Evolutionary conservation across 2,797 vertebrate genomes (phyloP), one percentile per base, ranked within the genome.

Genomic region (Chanos chanos): DNA sequence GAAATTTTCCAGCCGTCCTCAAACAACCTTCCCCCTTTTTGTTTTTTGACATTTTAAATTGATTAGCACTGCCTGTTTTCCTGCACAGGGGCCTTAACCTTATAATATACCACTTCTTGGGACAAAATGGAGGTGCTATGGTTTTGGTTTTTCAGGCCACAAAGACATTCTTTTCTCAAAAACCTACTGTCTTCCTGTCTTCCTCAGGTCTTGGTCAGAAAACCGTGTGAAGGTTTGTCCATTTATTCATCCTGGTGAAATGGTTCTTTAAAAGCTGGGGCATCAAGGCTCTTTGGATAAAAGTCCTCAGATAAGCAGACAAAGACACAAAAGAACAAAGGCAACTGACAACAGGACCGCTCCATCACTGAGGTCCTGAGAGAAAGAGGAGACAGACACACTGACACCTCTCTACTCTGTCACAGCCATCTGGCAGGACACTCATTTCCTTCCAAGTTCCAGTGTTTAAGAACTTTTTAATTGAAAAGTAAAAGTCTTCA

Each of bases 291-390:
- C 70, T 73, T 63, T 71, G 77, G 69, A 70, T 71, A 75, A 80
- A 80, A 67, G 56, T 70, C 72, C 61, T 67, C 50, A 71, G 70
- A 76, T 77, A 76, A 74, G 75, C 76, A 71, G 70, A 74, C 71
- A 76, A 74, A 76, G 64, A 68, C 65, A 73, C 76, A 76, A 73
- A 75, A 52, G 68, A 72, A 78, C 72, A 76, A 70, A 75, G 56
- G 71, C 56, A 56, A 50, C 63, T 36, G 58, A 66, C 51, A 48
- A 56, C 60, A 61, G 61, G 70, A 67, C 74, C 64, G 71, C 71
- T 74, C 75, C 75, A 77, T 80, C 77, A 77, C 64, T 36, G 37
- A 64, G 58, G 72, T 63, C 66, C 56, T 18, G 27, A 34, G 57
- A 64, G 64, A 72, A 71, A 75, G 66, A 70, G 58, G 64, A 77